Conservation (phyloP, 2,113 vertebrate genomes). For the Agelaius tricolor region DNA sequence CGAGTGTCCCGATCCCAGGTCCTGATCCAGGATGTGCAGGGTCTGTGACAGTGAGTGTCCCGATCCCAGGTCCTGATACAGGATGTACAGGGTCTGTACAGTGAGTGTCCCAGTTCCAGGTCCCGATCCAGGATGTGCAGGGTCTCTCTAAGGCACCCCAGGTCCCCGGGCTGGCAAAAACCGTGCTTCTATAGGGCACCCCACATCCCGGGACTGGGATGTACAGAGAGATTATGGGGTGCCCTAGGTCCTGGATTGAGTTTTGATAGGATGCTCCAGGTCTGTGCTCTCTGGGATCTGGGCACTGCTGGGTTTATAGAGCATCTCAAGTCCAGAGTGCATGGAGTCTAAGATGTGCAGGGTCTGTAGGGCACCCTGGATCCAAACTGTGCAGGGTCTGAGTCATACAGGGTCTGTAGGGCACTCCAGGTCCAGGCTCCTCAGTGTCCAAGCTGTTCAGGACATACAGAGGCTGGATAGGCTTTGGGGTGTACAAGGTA, state of each 20-base stretch:
- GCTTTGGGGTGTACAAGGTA: background rate
- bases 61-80: accelerated
- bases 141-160: background rate
- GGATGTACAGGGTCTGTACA: background rate
- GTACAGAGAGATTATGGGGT: background rate
- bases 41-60: too few species aligned
- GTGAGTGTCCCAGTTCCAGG: background rate
- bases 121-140: too few species aligned
- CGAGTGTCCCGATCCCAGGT: background rate
- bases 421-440: background rate
- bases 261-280: background rate
- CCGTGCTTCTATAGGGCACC: accelerated
- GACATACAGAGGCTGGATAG: background rate
- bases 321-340: too few species aligned
- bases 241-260: accelerated
- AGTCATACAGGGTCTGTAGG: background rate
- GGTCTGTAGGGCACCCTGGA: background rate
- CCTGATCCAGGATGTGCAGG: too few species aligned
- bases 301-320: background rate
- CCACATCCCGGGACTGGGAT: accelerated
- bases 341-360: accelerated
- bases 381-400: too few species aligned
- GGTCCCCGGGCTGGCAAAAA: too few species aligned
- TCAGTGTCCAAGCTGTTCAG: background rate
- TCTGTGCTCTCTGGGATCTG: background rate